These are phyloP conservation scores for Dreissena rostriformis DNA, from an alignment of 1,140 invertebrate genomes.

Conservation along the genomic window DNA sequence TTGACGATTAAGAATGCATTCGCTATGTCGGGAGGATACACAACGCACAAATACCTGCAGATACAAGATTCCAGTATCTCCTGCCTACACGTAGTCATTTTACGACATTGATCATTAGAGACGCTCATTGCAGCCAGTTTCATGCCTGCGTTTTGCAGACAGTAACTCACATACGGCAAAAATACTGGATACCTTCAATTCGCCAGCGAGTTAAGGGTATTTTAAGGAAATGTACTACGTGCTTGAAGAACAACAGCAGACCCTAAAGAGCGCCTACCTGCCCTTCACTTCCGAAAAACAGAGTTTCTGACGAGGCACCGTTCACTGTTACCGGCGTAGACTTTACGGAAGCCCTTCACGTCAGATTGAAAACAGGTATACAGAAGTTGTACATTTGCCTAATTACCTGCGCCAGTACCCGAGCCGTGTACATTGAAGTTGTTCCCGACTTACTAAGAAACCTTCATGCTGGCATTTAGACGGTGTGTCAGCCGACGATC, in stretches of 20 bases:
- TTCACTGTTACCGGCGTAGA: no score
- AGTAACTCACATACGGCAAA: not conserved
- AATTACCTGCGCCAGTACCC: constrained; percentile 23
- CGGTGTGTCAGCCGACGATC: constrained; percentile 34
- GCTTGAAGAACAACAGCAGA: not conserved
- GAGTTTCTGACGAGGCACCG: no score
- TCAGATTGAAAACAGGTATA: no score
- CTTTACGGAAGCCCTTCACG: no score
- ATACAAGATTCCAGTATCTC: not conserved
- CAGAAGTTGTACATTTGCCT: constrained; percentile 4
- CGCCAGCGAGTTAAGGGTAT: not conserved
- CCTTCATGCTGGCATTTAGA: constrained; percentile 28
- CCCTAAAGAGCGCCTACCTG: no score
- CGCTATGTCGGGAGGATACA: constrained; percentile 2
- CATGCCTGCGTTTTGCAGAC: no score
- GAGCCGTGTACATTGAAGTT: no score
- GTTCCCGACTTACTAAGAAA: no score
- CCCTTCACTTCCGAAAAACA: no score
- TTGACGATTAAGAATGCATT: not conserved
- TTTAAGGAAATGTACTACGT: not conserved
- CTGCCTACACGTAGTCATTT: no score
- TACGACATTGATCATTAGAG: no score
- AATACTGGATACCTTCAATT: not conserved
- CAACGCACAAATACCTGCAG: not conserved
- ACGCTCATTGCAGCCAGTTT: no score